Conservation (phyloP, 2,113 vertebrate species). For the Carassius auratus region DNA sequence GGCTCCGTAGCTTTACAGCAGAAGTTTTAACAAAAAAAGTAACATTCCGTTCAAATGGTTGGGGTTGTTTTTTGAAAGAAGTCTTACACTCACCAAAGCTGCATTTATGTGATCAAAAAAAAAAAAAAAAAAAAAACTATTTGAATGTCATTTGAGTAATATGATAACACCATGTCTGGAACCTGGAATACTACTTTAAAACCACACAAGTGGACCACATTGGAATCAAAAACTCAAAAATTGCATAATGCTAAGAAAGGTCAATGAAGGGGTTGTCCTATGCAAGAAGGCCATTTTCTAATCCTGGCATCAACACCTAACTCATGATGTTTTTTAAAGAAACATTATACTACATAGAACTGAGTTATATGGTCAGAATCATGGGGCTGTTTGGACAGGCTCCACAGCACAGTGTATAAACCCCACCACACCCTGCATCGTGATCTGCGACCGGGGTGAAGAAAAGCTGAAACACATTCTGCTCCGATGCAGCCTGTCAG, state of each 20-base stretch:
- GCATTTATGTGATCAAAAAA: not conserved
- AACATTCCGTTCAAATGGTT: no score
- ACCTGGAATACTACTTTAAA: not conserved
- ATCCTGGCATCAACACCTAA: conserved; percentile 5
- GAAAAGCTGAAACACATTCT: conserved; percentile 44
- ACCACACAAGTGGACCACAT: not conserved
- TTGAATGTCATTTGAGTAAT: no score
- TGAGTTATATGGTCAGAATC: conserved; percentile 22
- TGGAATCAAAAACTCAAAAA: not conserved
- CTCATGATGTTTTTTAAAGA: conserved; percentile 3
- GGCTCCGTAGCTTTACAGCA: no score
- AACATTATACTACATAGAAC: conserved; percentile 38
- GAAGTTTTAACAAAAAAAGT: no score
- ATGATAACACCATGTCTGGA: not conserved
- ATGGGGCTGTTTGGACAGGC: conserved; percentile 23
- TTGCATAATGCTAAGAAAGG: not conserved
- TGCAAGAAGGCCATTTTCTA: conserved; percentile 15
- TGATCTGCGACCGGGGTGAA: conserved; percentile 39
- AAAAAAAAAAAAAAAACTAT: no score
- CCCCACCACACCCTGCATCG: conserved; percentile 43
- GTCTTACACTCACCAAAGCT: not conserved
- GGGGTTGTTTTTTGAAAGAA: not conserved
- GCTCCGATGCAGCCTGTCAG: conserved; percentile 29
- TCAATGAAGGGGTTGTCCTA: not conserved
- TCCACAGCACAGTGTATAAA: not conserved